A percentile compares a stretch with the other conserved stretches of the same genome.
Evolutionary conservation across 1,140 invertebrate genomes (phyloP).

Genomic region (Musca vetustissima): DNA sequence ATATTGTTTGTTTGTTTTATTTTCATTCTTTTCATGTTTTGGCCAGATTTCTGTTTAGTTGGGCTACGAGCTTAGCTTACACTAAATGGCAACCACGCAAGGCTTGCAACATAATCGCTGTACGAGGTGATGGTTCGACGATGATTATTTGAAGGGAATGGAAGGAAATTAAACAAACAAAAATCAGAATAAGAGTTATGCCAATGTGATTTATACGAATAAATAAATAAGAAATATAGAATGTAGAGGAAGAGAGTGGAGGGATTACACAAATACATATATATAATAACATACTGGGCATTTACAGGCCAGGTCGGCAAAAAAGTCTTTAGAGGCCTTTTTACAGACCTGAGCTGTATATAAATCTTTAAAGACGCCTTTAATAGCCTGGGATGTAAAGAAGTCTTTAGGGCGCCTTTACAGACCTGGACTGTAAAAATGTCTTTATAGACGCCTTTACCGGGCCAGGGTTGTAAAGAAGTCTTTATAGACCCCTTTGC

Average conservation of each 20-base stretch:
- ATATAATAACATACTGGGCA: no score
- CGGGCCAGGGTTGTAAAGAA: no score
- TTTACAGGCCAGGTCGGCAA: no score
- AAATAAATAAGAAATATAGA: neutral
- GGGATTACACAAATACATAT: neutral
- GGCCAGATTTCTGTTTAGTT: neutral
- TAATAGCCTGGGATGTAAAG: no score
- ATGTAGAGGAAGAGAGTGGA: neutral
- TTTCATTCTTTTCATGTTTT: constrained; percentile 3
- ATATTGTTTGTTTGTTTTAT: constrained; percentile 1
- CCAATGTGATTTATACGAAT: neutral
- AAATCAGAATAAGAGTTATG: neutral
- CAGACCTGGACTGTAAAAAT: no score
- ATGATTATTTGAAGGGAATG: neutral
- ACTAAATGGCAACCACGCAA: constrained; percentile 31
- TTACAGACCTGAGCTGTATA: no score
- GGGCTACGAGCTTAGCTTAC: constrained; percentile 2
- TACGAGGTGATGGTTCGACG: neutral
- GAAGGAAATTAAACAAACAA: neutral
- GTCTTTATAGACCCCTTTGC: no score
- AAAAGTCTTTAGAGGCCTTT: no score
- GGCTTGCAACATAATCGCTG: constrained; percentile 32
- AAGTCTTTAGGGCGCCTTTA: no score
- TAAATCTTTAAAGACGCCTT: no score
- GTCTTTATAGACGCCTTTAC: no score